Evolutionary conservation across 2,888 invertebrate species (phyloP).

Genomic region (Dicyrtoma fusca): DNA sequence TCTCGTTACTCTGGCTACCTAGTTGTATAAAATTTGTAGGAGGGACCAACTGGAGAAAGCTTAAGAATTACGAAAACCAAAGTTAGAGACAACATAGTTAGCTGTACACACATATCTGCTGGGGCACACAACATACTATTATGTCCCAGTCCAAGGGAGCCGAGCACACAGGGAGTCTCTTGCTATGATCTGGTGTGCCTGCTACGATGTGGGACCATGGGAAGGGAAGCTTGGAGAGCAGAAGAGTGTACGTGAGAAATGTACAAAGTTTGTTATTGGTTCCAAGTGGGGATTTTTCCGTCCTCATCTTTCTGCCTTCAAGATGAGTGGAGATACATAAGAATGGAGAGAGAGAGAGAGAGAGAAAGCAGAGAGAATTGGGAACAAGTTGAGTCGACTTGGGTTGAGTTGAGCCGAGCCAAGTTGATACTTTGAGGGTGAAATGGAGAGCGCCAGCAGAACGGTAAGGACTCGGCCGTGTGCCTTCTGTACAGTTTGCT

Average conservation of each 20-base stretch:
- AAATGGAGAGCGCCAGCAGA: too few relatives aligned
- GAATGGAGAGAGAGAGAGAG: background rate
- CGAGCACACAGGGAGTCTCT: background rate
- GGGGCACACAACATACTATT: too few relatives aligned
- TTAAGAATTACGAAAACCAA: slow-evolving; percentile 32
- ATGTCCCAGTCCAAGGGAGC: background rate
- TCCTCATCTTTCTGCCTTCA: background rate
- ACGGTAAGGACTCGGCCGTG: too few relatives aligned
- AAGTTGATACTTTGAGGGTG: slow-evolving; percentile 3
- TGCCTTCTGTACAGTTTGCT: too few relatives aligned
- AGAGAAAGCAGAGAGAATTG: background rate
- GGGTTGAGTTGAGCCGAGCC: background rate
- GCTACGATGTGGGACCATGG: too few relatives aligned
- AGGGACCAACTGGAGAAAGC: slow-evolving; percentile 34
- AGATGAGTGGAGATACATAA: background rate
- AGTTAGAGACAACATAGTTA: slow-evolving; percentile 1
- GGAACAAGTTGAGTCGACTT: background rate
- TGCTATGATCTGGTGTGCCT: background rate
- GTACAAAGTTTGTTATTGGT: slow-evolving; percentile 47
- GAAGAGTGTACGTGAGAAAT: slow-evolving; percentile 47
- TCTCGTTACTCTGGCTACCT: slow-evolving; percentile 46
- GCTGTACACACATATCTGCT: too few relatives aligned
- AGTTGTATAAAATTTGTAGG: slow-evolving; percentile 38
- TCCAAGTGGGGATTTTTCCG: slow-evolving; percentile 16
- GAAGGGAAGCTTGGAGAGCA: background rate